These are phyloP conservation scores for Eulemur rufifrons DNA, from an alignment of 2,113 vertebrate genomes.

Conservation along the genomic window DNA sequence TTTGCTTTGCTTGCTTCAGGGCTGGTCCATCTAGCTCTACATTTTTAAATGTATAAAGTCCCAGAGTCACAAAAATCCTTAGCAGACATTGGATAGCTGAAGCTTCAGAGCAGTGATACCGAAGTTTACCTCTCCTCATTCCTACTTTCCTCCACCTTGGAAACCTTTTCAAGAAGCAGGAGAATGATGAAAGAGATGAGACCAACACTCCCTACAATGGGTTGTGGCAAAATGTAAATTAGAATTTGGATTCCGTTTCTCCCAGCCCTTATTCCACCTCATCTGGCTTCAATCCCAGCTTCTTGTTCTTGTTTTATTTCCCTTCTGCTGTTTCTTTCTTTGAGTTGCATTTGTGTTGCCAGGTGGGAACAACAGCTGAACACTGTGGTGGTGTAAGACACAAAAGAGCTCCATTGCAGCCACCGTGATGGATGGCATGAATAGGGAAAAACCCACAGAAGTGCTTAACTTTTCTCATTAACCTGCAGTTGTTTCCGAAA, in stretches of 20 bases:
- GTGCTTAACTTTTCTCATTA: conserved; percentile 67
- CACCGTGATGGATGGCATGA: conserved; percentile 61
- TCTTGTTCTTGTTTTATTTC: conserved; percentile 41
- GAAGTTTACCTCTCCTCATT: background rate
- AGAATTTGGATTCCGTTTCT: background rate
- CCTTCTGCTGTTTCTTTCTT: conserved; percentile 54
- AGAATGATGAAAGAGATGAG: background rate
- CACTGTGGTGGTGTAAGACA: conserved; percentile 29
- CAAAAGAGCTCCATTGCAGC: conserved; percentile 26
- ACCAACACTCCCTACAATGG: background rate
- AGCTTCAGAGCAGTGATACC: background rate
- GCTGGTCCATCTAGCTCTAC: background rate
- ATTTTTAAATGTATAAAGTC: background rate
- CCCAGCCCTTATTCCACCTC: background rate
- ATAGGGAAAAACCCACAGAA: conserved; percentile 43
- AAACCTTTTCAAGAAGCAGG: background rate
- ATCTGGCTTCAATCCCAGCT: background rate
- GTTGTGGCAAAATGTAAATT: background rate
- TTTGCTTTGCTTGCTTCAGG: background rate
- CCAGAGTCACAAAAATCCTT: background rate
- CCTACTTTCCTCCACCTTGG: background rate
- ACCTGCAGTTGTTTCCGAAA: conserved; percentile 73
- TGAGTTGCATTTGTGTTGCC: conserved; percentile 46
- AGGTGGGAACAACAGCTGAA: conserved; percentile 61
- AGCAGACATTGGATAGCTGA: background rate